Percentiles rank a stretch among this genome's conserved stretches.
Evolutionary conservation across 2,113 vertebrate species (phyloP).

Genomic region (Entelurus aequoreus): DNA sequence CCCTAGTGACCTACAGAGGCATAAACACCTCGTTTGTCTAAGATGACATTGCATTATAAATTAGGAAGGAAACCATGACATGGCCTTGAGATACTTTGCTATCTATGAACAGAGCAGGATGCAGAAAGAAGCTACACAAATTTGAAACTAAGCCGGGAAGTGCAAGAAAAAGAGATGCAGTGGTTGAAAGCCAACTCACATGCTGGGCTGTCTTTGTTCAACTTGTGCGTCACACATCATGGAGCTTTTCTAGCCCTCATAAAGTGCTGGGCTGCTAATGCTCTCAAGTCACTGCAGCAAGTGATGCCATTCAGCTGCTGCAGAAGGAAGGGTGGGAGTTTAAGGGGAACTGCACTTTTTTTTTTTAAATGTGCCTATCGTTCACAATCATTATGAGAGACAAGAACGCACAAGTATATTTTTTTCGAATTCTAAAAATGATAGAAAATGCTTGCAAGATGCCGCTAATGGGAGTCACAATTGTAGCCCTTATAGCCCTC

Average conservation of each 20-base stretch:
- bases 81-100: conserved; percentile 3
- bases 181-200: conserved; percentile 60
- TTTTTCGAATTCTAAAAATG: too few relatives aligned
- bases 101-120: conserved; percentile 14
- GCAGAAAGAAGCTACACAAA: conserved; percentile 5
- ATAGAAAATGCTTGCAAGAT: too few relatives aligned
- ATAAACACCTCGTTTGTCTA: conserved; percentile 49
- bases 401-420: too few relatives aligned
- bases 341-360: too few relatives aligned
- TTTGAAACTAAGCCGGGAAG: conserved; percentile 10
- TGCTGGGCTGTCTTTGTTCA: conserved; percentile 26
- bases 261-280: conserved; percentile 6
- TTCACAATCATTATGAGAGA: too few relatives aligned
- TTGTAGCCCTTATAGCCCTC: too few relatives aligned
- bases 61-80: conserved; percentile 37
- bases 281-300: conserved; percentile 1
- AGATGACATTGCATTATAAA: conserved; percentile 47
- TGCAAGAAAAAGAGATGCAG: conserved; percentile 11
- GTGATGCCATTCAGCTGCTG: conserved; percentile 4
- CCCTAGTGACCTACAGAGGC: conserved; percentile 44
- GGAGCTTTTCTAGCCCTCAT: conserved; percentile 17
- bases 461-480: too few relatives aligned
- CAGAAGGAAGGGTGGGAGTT: not conserved
- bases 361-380: too few relatives aligned
- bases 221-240: conserved; percentile 9